These are phyloP conservation scores for Halictus ligatus DNA, from an alignment of 2,888 invertebrate species.

Conservation along the genomic window DNA sequence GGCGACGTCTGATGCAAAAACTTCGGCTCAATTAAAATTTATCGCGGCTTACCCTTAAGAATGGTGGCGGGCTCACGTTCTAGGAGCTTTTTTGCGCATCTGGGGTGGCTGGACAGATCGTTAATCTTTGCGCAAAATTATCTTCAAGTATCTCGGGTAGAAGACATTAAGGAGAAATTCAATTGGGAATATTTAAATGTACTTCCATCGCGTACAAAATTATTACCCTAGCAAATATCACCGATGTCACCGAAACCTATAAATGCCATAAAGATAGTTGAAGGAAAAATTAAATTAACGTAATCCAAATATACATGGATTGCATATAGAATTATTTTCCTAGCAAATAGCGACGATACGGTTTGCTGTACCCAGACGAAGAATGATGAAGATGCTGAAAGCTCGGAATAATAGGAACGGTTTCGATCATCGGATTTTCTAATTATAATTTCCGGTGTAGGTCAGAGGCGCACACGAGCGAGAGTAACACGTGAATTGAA, in stretches of 20 bases:
- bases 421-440: conserved; percentile 50
- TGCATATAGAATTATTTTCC: too few relatives aligned
- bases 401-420: neutral
- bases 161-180: neutral
- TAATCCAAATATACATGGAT: neutral
- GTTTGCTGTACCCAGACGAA: neutral
- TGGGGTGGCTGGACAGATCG: neutral
- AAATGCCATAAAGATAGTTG: too few relatives aligned
- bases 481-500: conserved; percentile 50
- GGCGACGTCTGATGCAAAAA: neutral
- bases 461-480: conserved; percentile 55
- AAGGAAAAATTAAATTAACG: neutral
- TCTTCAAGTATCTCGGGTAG: neutral
- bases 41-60: neutral
- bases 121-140: neutral
- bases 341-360: neutral
- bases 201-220: too few relatives aligned
- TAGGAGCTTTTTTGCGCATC: neutral
- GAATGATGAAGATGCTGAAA: neutral
- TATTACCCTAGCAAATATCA: too few relatives aligned
- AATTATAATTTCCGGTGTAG: conserved; percentile 78
- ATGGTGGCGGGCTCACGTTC: neutral
- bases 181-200: too few relatives aligned
- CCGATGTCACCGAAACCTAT: too few relatives aligned
- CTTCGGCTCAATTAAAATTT: conserved; percentile 4